Evolutionary conservation across 2,888 invertebrate genomes (phyloP).

Genomic region (Pelosia muscerda): DNA sequence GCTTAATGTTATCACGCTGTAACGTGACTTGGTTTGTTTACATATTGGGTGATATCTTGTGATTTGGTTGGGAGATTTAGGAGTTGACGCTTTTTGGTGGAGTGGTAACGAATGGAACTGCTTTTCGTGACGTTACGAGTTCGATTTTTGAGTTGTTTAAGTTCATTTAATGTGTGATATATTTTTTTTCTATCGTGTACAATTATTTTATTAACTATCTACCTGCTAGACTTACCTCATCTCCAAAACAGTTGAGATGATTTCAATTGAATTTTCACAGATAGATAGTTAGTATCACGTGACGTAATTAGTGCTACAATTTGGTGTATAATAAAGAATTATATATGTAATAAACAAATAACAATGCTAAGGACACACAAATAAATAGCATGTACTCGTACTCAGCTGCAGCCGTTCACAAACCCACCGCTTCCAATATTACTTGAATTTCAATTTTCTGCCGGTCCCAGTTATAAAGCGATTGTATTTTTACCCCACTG

Average conservation of each 20-base stretch:
- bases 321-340: too few relatives aligned
- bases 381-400: conserved; percentile 35
- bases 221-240: too few relatives aligned
- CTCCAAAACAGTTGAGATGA: too few relatives aligned
- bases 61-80: background rate
- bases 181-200: too few relatives aligned
- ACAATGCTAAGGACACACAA: conserved; percentile 24
- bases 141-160: background rate
- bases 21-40: conserved; percentile 16
- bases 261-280: too few relatives aligned
- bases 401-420: conserved; percentile 33
- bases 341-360: conserved; percentile 21
- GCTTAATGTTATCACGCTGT: conserved; percentile 42
- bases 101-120: background rate
- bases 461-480: conserved; percentile 34
- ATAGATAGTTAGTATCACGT: too few relatives aligned
- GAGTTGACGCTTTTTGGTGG: background rate
- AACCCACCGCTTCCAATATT: conserved; percentile 39
- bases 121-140: background rate
- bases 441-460: conserved; percentile 53
- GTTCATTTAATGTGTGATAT: background rate
- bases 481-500: conserved; percentile 41
- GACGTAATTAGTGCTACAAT: too few relatives aligned
- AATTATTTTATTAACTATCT: too few relatives aligned
- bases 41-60: conserved; percentile 14